Conservation (phyloP, 2,113 vertebrate genomes). For the Morone saxatilis region DNA sequence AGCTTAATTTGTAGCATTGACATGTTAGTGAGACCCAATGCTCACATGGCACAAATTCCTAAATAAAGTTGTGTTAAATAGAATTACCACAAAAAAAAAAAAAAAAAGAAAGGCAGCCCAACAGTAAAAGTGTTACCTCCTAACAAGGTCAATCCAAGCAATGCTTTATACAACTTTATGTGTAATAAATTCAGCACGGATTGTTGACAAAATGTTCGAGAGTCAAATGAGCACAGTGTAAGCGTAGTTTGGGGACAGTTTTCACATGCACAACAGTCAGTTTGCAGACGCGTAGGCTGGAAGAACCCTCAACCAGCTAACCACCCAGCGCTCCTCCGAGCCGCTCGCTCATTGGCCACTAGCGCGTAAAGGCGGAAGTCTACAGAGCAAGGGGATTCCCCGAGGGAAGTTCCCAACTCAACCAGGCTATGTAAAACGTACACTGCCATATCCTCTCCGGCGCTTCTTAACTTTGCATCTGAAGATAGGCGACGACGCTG, state of each 20-base stretch:
- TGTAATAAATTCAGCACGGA: too few species aligned
- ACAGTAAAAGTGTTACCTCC: background rate
- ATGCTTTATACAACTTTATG: background rate
- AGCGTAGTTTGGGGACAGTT: slow-evolving; percentile 52
- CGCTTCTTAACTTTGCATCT: slow-evolving; percentile 63
- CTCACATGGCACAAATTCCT: background rate
- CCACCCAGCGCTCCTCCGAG: slow-evolving; percentile 53
- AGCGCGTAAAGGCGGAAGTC: slow-evolving; percentile 83
- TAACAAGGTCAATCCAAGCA: background rate
- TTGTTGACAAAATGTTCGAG: background rate
- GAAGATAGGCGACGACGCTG: slow-evolving; percentile 65
- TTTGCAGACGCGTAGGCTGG: slow-evolving; percentile 77
- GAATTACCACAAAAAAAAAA: background rate
- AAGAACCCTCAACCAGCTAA: slow-evolving; percentile 74
- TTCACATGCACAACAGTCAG: slow-evolving; percentile 59
- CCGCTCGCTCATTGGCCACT: slow-evolving; percentile 79
- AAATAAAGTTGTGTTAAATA: background rate
- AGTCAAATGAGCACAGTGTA: slow-evolving; percentile 45
- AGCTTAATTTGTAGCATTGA: background rate
- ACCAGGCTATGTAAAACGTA: slow-evolving; percentile 82
- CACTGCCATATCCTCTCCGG: slow-evolving; percentile 82
- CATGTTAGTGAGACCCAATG: background rate
- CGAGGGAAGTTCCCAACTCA: slow-evolving; percentile 89
- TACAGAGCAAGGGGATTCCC: slow-evolving; percentile 85
- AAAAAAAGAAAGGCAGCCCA: background rate